Percentiles rank a stretch among this genome's conserved stretches.
Conservation (phyloP, 2,888 invertebrate species). For the Melanophora roralis region DNA sequence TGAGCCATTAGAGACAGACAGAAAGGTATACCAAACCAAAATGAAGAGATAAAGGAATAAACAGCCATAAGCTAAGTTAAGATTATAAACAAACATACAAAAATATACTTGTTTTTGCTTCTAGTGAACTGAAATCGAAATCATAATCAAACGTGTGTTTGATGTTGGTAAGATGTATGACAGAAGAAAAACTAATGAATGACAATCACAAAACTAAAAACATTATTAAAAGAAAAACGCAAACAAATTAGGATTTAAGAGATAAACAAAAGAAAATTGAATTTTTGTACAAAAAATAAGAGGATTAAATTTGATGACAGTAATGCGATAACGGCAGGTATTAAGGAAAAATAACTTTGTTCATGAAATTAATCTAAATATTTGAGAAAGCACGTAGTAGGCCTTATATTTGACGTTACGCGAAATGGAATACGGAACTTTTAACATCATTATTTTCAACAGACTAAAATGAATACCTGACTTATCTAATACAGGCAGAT, state of each 20-base stretch:
- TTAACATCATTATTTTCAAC: too few relatives aligned
- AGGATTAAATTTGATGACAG: background rate
- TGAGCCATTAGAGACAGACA: conserved; percentile 25
- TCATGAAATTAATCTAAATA: background rate
- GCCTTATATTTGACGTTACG: too few relatives aligned
- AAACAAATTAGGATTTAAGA: conserved; percentile 7
- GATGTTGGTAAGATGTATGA: background rate
- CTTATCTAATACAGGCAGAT: too few relatives aligned
- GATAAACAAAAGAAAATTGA: conserved; percentile 12
- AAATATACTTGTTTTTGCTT: background rate
- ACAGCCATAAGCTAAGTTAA: conserved; percentile 10
- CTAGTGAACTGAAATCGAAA: conserved; percentile 14
- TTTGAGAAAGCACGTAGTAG: too few relatives aligned
- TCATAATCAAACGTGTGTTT: conserved; percentile 29
- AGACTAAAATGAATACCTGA: too few relatives aligned
- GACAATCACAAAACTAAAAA: background rate
- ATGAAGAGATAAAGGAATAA: conserved; percentile 4
- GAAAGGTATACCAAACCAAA: conserved; percentile 15
- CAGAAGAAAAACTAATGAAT: background rate
- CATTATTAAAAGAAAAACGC: background rate
- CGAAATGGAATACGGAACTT: too few relatives aligned
- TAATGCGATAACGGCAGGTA: background rate
- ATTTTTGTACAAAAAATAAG: background rate
- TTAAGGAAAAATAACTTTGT: background rate
- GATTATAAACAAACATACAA: background rate